Conservation (phyloP, 2,888 invertebrate species). For the Gibbula magus region DNA sequence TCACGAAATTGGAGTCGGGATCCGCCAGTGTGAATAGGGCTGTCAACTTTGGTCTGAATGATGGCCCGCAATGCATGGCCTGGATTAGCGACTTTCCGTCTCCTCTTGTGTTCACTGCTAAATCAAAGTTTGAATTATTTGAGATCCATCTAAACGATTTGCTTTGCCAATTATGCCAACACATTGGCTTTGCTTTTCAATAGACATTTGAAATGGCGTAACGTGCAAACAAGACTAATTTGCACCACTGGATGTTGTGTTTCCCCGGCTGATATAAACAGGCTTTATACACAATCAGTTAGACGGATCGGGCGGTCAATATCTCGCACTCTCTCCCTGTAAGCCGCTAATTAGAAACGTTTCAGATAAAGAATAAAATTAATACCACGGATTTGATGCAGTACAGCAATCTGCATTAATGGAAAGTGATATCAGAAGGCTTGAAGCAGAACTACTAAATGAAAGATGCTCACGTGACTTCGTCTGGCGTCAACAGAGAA, state of each 20-base stretch:
- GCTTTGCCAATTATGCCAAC: conserved; percentile 13
- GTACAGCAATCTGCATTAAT: too few relatives aligned
- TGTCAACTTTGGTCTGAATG: background rate
- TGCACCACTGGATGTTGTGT: background rate
- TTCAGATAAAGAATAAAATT: too few relatives aligned
- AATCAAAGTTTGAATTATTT: conserved; percentile 15
- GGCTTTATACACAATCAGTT: too few relatives aligned
- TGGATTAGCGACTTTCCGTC: background rate
- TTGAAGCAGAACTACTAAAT: too few relatives aligned
- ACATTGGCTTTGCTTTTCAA: background rate
- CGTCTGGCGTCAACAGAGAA: too few relatives aligned
- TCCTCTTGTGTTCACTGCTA: background rate
- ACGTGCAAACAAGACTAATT: background rate
- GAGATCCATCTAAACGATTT: conserved; percentile 15
- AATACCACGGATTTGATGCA: too few relatives aligned
- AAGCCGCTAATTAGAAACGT: too few relatives aligned
- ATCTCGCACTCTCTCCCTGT: too few relatives aligned
- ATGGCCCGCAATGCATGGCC: background rate
- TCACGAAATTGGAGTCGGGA: background rate
- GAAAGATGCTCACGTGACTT: too few relatives aligned
- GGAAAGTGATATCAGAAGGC: too few relatives aligned
- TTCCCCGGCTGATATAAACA: too few relatives aligned
- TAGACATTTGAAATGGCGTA: conserved; percentile 5
- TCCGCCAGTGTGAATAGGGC: conserved; percentile 1
- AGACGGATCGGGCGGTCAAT: too few relatives aligned